Conservation (phyloP, 2,113 vertebrate species). For the Oryzias melastigma region DNA sequence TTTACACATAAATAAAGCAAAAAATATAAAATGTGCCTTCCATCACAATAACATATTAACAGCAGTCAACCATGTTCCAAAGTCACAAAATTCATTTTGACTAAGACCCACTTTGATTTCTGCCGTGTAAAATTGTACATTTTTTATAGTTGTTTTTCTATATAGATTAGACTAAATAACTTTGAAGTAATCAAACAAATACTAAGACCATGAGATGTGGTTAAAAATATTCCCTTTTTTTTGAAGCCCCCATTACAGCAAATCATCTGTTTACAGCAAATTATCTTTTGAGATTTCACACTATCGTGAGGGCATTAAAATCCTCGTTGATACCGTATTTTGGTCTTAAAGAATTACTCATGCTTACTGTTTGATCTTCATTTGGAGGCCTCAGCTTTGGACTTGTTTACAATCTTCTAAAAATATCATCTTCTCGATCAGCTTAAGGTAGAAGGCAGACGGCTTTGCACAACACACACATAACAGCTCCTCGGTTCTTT, state of each 20-base stretch:
- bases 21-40: no score
- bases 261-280: constrained; percentile 42
- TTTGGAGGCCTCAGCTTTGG: neutral
- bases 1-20: no score
- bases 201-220: constrained; percentile 27
- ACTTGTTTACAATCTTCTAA: neutral
- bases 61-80: no score
- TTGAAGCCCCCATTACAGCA: constrained; percentile 27
- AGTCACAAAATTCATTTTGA: neutral
- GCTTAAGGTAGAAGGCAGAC: neutral
- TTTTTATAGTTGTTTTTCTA: constrained; percentile 13
- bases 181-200: constrained; percentile 44
- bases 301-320: constrained; percentile 24
- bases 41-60: no score
- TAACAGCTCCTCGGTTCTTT: no score
- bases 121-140: constrained; percentile 25
- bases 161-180: constrained; percentile 18
- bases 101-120: constrained; percentile 31
- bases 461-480: no score
- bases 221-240: constrained; percentile 13
- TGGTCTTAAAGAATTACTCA: constrained; percentile 1
- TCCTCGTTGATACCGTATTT: constrained; percentile 16
- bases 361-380: constrained; percentile 5
- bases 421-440: constrained; percentile 1
- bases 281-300: constrained; percentile 45